Percentiles rank a stretch among this genome's conserved stretches.
Evolutionary conservation across 2,888 invertebrate species (phyloP).

Genomic region (Malacosoma neustria): DNA sequence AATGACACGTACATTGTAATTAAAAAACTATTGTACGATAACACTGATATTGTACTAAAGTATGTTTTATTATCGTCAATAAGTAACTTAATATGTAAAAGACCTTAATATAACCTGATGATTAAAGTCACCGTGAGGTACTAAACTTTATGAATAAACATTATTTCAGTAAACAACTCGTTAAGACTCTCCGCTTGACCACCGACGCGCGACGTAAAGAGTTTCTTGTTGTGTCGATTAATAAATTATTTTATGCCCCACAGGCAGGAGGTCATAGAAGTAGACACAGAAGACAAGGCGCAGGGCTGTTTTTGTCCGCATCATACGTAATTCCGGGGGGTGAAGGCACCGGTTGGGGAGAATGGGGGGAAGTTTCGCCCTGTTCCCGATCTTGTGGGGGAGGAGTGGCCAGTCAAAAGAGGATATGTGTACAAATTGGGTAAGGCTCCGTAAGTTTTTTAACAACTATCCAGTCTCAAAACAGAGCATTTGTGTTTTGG

Average conservation of each 20-base stretch:
- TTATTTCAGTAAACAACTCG: background rate
- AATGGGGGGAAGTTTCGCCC: constrained; percentile 87
- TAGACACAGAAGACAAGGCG: constrained; percentile 86
- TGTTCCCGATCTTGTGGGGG: constrained; percentile 96
- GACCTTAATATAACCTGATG: too few relatives aligned
- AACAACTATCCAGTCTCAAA: too few relatives aligned
- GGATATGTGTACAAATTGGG: constrained; percentile 81
- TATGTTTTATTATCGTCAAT: too few relatives aligned
- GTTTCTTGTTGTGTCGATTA: background rate
- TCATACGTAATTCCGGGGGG: constrained; percentile 82
- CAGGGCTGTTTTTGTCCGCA: constrained; percentile 81
- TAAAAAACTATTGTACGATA: too few relatives aligned
- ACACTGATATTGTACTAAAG: too few relatives aligned
- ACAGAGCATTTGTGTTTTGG: too few relatives aligned
- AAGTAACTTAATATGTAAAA: too few relatives aligned
- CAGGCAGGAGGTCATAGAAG: constrained; percentile 76
- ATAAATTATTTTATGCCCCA: background rate
- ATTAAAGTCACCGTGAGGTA: background rate
- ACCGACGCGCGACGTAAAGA: background rate
- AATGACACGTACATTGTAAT: too few relatives aligned
- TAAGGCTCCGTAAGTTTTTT: too few relatives aligned
- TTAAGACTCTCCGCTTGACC: background rate
- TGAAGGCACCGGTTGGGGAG: constrained; percentile 83
- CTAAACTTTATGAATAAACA: background rate
- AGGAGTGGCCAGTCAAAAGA: constrained; percentile 90